These are phyloP conservation scores for Galaxea fascicularis DNA, from an alignment of 92 coral and sea anemone species.

Conservation along the genomic window DNA sequence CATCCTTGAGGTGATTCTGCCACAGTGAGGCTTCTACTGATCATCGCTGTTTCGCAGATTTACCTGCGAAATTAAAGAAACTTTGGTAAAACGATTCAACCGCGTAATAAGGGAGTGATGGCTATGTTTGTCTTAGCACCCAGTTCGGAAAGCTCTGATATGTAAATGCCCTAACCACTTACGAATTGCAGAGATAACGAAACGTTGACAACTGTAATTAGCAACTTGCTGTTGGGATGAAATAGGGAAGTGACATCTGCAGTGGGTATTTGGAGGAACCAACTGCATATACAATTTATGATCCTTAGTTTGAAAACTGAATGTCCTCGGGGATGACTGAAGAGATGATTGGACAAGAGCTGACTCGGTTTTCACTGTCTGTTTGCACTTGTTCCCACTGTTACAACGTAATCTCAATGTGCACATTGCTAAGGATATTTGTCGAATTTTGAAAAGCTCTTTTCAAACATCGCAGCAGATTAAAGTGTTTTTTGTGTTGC, in stretches of 20 bases:
- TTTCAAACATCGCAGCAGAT: slow-evolving; percentile 23
- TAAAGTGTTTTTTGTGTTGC: background rate
- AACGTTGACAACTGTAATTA: slow-evolving; percentile 30
- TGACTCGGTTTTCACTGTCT: background rate
- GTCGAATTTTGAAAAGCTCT: background rate
- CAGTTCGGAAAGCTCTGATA: slow-evolving; percentile 55
- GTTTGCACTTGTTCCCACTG: background rate
- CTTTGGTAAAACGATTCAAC: slow-evolving; percentile 16
- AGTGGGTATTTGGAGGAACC: slow-evolving; percentile 4
- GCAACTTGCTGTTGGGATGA: background rate
- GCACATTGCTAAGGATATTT: background rate
- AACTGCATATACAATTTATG: background rate
- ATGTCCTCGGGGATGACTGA: background rate
- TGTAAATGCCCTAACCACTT: slow-evolving; percentile 36
- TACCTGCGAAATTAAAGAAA: slow-evolving; percentile 39
- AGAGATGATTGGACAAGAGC: slow-evolving; percentile 10
- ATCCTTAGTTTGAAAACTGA: slow-evolving; percentile 15
- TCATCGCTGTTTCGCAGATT: slow-evolving; percentile 4
- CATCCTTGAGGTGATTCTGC: background rate
- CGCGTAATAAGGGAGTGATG: slow-evolving; percentile 19
- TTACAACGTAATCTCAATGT: background rate
- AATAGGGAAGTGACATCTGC: background rate
- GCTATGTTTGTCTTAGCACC: slow-evolving; percentile 39
- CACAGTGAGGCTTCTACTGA: background rate
- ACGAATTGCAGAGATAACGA: slow-evolving; percentile 30